Evolutionary conservation across 2,797 vertebrate genomes (phyloP), one percentile per base, ranked within the genome.

Genomic region (Chrosomus eos): DNA sequence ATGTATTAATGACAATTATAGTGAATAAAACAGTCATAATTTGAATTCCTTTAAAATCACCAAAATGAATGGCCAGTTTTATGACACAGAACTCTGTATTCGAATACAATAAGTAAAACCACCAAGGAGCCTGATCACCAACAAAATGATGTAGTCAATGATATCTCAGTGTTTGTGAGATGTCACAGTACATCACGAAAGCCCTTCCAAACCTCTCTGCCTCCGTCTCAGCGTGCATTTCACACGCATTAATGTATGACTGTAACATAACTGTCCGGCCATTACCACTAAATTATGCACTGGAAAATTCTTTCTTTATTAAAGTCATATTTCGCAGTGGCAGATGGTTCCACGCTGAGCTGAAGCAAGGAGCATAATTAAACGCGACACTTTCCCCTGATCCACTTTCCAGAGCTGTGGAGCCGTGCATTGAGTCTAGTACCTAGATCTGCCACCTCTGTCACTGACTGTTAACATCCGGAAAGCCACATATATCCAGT

Each of bases 281-380:
- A 88, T 90, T 89, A 89, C 81, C 81, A 83, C 80, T 90, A 90
- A 92, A 91, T 90, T 90, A 90, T 91, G 88, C 88, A 86, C 86
- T 84, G 89, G 88, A 85, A 88, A 90, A 88, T 88, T 90, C 85
- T 83, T 82, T 87, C 89, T 89, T 91, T 92, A 92, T 90, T 90
- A 91, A 91, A 91, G 89, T 87, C 86, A 90, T 90, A 91, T 91
- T 90, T 92, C 74, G 88, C 83, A 33, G 85, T 88, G 90, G 87
- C 89, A 91, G 88, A 91, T 91, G 88, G 89, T 87, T 86, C 76
- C 74, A 84, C 48, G 79, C 87, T 86, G 86, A 88, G 90, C 80
- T 80, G 86, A 86, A 88, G 88, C 87, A 68, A 81, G 80, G 86
- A 90, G 81, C 86, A 84, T 92, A 90, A 91, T 91, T 90, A 91